phyloP scores from a whole-genome alignment of 2,113 vertebrate species.

The Aix galericulata region DNA sequence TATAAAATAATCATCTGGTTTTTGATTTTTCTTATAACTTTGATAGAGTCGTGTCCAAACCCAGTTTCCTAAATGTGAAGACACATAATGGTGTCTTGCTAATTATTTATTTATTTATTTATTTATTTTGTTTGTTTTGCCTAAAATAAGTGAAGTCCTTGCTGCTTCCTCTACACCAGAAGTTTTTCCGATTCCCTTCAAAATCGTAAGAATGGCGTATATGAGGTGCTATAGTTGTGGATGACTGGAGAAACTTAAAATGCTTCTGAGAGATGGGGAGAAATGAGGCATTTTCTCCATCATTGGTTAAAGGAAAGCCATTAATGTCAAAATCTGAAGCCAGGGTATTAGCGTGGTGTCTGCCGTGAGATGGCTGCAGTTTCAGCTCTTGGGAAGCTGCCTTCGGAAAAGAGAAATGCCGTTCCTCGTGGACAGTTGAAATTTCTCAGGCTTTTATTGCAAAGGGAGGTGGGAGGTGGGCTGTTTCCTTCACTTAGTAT shows the following conservation, averaged over 20 bases:
- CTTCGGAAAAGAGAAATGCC: background rate
- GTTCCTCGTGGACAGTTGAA: background rate
- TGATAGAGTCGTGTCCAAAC: background rate
- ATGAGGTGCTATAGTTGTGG: background rate
- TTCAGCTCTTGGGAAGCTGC: background rate
- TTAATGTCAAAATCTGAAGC: background rate
- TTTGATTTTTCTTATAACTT: background rate
- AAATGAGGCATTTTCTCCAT: conserved; percentile 6
- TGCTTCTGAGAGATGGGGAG: background rate
- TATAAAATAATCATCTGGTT: background rate
- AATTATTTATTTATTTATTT: background rate
- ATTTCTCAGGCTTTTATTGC: background rate
- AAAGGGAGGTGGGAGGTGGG: background rate
- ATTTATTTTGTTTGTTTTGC: background rate
- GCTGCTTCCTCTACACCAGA: background rate
- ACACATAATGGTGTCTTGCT: background rate
- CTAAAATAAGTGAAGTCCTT: background rate
- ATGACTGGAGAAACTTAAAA: background rate
- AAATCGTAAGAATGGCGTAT: background rate
- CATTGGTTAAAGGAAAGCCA: background rate
- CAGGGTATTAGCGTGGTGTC: background rate
- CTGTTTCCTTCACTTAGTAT: background rate
- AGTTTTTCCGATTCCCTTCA: background rate
- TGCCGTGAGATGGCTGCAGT: background rate
- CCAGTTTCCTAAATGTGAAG: background rate